Percentiles rank a stretch among this genome's conserved stretches.
Conservation (phyloP, 2,797 vertebrate species). For the Pempheris klunzingeri region DNA sequence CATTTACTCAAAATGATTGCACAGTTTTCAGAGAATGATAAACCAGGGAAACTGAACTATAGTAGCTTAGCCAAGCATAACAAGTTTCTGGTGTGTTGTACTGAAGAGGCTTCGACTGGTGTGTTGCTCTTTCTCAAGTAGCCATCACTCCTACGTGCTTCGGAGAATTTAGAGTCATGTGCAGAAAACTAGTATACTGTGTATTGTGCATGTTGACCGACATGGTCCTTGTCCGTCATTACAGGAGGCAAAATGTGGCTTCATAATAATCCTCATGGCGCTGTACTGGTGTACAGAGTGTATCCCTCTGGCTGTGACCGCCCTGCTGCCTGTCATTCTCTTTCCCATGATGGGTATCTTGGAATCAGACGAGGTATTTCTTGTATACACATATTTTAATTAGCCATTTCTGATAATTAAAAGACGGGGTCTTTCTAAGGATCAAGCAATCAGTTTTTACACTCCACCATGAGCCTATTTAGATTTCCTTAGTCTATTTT, state of each 20-base stretch:
- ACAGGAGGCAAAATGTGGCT: constrained; percentile 89
- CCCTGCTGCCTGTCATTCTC: constrained; percentile 90
- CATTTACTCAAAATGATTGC: too few relatives aligned
- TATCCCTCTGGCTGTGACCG: constrained; percentile 91
- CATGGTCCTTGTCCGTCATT: constrained; percentile 21
- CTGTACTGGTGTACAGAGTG: constrained; percentile 95
- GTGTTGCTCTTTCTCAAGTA: not conserved
- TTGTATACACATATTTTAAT: not conserved
- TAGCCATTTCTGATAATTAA: not conserved
- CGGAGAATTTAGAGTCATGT: not conserved
- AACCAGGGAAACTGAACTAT: too few relatives aligned
- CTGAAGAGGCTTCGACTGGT: too few relatives aligned
- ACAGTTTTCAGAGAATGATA: too few relatives aligned
- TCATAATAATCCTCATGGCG: constrained; percentile 92
- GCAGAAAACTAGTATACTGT: not conserved
- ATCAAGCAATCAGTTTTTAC: constrained; percentile 78
- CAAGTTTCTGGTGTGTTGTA: too few relatives aligned
- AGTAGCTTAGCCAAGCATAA: too few relatives aligned
- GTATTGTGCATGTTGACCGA: not conserved
- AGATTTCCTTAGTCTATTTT: not conserved
- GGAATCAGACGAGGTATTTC: constrained; percentile 62
- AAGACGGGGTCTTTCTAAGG: constrained; percentile 39
- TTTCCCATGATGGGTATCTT: constrained; percentile 95
- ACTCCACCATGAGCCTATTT: not conserved
- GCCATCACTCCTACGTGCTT: not conserved